Base-by-base conservation (phyloP, 1,140 invertebrate genomes). In the Steinernema khuongi region DNA sequence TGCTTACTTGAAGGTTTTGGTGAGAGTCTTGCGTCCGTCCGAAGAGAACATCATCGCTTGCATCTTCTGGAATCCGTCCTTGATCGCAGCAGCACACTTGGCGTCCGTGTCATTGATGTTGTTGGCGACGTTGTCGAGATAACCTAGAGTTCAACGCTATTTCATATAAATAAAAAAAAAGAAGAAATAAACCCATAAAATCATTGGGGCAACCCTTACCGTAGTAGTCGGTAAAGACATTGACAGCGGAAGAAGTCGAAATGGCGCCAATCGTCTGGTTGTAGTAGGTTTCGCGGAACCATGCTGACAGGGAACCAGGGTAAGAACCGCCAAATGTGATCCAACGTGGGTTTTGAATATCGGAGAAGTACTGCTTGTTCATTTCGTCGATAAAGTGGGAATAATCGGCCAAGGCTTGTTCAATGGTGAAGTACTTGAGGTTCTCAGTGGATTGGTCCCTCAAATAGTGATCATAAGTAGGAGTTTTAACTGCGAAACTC, bases 261-360 rank as follows among this genome's bases (percentile, higher is more conserved):
- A 96, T 89, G 50, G 93, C 89, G 1, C 85, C 90, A 85, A 92
- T 87, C 1, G 94, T 90, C 7, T 94, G 87, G 87, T 96, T 90
- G 2, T 94, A 93, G 87, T 94, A 96, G 86, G 94, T 95, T 11
- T 90, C 83, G 70, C 94, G 87, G 68, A 92, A 88, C 93, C 94
- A 95, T 1, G 93, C 93, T 14, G 93, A 92, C 41, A 96, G 86
- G 1, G 44, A 82, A 60, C 94, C 94, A 26, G 77, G 70, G 86
- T 96, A 96, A 0, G 93, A 94, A 0, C 94, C 94, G 32, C 94
- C 94, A 86, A 96, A 94, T 1, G 90, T 90, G 73, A 96, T 90
- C 91, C 93, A 94, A 87, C 93, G 93, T n/a, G 77, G 75, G 28
- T 78, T 78, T 29, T 17, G 68, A 33, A 70, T 73, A 7, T 75